Conservation (phyloP, 2,113 vertebrate genomes). For the Vidua chalybeata region DNA sequence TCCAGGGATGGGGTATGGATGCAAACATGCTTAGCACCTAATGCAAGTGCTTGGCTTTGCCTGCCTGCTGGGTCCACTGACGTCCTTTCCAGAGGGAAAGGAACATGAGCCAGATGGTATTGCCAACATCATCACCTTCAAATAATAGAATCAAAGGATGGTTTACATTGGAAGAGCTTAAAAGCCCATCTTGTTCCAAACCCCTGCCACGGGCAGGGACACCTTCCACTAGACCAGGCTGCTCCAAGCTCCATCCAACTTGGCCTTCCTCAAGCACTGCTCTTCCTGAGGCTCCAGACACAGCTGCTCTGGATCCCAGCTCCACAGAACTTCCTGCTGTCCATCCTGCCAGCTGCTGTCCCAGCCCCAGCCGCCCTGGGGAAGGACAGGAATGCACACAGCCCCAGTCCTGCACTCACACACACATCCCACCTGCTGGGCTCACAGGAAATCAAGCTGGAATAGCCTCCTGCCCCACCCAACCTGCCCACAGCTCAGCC, state of each 20-base stretch:
- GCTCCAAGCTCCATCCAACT: background rate
- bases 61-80: background rate
- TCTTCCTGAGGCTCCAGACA: background rate
- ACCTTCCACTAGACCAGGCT: background rate
- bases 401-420: background rate
- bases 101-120: rapidly evolving
- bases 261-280: background rate
- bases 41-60: background rate
- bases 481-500: background rate
- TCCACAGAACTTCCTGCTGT: too few relatives aligned
- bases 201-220: background rate
- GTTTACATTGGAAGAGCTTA: background rate
- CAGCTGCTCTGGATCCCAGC: rapidly evolving
- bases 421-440: background rate
- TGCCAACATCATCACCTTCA: background rate
- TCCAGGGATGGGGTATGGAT: background rate
- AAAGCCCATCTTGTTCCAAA: background rate
- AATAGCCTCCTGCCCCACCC: background rate
- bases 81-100: background rate
- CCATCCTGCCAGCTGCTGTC: rapidly evolving
- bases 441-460: background rate
- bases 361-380: background rate
- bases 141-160: background rate
- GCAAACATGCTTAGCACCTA: rapidly evolving
- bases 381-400: background rate